Percentiles rank a stretch among this genome's conserved stretches.
phyloP scores from a whole-genome alignment of 2,113 vertebrate species.

The Nannospalax galili region DNA sequence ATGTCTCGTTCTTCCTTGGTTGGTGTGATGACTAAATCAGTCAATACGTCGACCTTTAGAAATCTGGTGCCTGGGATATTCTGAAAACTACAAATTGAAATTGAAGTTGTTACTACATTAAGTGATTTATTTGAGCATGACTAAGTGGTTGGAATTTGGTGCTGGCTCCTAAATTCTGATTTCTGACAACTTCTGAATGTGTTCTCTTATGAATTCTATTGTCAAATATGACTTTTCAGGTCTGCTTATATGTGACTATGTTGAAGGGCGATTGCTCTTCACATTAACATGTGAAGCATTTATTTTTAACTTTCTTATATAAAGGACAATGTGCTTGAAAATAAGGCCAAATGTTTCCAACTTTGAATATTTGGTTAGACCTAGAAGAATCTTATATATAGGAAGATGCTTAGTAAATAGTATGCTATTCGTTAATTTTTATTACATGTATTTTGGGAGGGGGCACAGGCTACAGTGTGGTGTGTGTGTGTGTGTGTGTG shows the following conservation, averaged over 20 bases:
- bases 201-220: neutral
- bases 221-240: neutral
- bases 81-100: neutral
- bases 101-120: neutral
- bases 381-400: neutral
- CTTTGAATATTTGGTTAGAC: neutral
- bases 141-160: neutral
- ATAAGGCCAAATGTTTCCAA: constrained; percentile 8
- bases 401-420: neutral
- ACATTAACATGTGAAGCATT: neutral
- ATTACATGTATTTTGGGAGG: neutral
- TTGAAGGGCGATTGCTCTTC: neutral
- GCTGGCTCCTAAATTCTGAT: neutral
- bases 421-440: neutral
- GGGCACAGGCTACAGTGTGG: neutral
- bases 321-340: constrained; percentile 27
- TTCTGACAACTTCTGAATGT: neutral
- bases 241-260: neutral
- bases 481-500: too few species aligned
- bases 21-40: neutral
- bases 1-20: neutral
- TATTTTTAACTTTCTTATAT: constrained; percentile 17
- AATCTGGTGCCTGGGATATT: neutral
- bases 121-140: neutral
- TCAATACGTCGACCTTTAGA: neutral